Base-by-base conservation (phyloP, 2,888 invertebrate species). In the Gari tellinella region DNA sequence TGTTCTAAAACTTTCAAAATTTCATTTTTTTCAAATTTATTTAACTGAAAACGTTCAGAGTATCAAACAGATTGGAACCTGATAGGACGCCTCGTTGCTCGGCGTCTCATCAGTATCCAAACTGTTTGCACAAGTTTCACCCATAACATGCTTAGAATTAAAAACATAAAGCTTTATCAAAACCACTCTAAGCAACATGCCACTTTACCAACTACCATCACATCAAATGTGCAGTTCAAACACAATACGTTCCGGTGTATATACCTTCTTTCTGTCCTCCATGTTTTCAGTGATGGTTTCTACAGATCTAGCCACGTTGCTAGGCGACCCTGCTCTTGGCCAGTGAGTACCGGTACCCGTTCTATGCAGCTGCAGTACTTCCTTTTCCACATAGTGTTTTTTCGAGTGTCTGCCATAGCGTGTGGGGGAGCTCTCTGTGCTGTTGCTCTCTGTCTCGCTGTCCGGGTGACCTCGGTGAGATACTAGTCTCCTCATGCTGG, bases 241-340 rank as follows among this genome's bases (percentile, higher is more conserved):
- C 31, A 31, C 31, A 4, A 31, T 4, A 31, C 10, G 31, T 10
- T 10, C 10, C 4, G 4, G 5, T 31, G 31, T 31, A 10, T 31
- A 10, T 12, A 74, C 74, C 74, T 74, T 74, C 45, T 68, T 68
- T 7, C 26, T 26, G 23, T 74, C 72, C 77, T 85, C 88, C 52
- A 78, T 82, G 15, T 76, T 70, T 46, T 87, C 86, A n/a, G 84
- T 83, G 12, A 89, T 83, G 14, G 81, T 84, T 68, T 89, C 89
- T 14, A 85, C 87, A 53, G 88, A 87, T 19, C 84, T 78, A 8
- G 86, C 84, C 26, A 84, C 66, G 17, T 63, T 60, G 70, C 81
- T 45, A 60, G 82, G 75, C 57, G 83, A 76, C 0, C 65, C 70
- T 7, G 76, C 51, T 10, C 31, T 31, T 40, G 72, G 65, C 21